Percentiles rank a stretch among this genome's conserved stretches.
phyloP scores from a whole-genome alignment of 2,797 vertebrate species.

The Hybognathus amarus region DNA sequence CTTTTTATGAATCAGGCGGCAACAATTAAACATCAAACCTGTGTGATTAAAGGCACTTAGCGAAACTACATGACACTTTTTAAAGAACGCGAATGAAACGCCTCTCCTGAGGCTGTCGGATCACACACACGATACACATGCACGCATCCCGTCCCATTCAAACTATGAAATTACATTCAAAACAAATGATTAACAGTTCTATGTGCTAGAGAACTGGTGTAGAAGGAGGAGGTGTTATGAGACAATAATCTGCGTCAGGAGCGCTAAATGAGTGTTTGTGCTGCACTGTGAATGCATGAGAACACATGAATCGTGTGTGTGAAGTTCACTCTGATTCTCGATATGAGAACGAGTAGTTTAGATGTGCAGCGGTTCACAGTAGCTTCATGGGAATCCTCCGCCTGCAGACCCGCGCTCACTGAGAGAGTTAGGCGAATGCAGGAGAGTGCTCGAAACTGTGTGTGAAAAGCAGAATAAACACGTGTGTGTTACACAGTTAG shows the following conservation, averaged over 20 bases:
- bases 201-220: slow-evolving; percentile 35
- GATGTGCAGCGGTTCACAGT: slow-evolving; percentile 13
- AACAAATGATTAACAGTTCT: slow-evolving; percentile 30
- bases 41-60: not conserved
- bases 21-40: not conserved
- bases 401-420: not conserved
- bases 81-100: slow-evolving; percentile 69
- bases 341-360: not conserved
- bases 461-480: slow-evolving; percentile 6
- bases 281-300: not conserved
- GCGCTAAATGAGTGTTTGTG: not conserved
- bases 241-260: not conserved
- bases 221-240: not conserved
- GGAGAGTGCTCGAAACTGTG: slow-evolving; percentile 74
- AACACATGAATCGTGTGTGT: not conserved
- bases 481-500: not conserved
- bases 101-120: slow-evolving; percentile 66
- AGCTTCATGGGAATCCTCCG: not conserved
- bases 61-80: not conserved
- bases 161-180: slow-evolving; percentile 39
- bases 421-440: slow-evolving; percentile 60
- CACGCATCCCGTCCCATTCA: slow-evolving; percentile 15
- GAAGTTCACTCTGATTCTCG: not conserved
- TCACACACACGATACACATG: not conserved
- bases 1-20: slow-evolving; percentile 3